A percentile compares a stretch with the other conserved stretches of the same genome.
These are phyloP conservation scores for Hypotaenidia okinawae DNA, from an alignment of 2,797 vertebrate genomes.

Conservation along the genomic window DNA sequence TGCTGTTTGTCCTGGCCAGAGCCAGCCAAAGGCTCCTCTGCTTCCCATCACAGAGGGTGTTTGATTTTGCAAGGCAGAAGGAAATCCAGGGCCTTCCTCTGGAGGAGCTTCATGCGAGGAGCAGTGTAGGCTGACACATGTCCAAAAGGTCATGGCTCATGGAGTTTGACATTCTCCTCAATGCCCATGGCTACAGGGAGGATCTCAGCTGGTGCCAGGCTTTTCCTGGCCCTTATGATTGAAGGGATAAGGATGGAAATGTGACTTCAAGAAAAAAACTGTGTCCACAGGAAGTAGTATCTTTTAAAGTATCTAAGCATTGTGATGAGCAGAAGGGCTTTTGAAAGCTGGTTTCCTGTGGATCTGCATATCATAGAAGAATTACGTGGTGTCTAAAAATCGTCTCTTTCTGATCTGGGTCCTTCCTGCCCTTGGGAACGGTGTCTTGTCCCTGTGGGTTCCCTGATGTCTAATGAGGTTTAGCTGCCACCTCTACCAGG, in stretches of 20 bases:
- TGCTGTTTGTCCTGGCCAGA: not conserved
- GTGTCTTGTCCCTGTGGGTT: not conserved
- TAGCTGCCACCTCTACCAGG: conserved; percentile 4
- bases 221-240: not conserved
- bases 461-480: conserved; percentile 56
- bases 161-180: not conserved
- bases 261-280: not conserved
- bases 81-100: not conserved
- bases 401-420: not conserved
- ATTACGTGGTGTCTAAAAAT: conserved; percentile 20
- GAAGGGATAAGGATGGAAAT: not conserved
- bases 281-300: not conserved
- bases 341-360: not conserved
- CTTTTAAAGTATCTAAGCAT: not conserved
- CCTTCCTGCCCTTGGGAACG: not conserved
- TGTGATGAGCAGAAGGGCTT: not conserved
- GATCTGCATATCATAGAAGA: conserved; percentile 19
- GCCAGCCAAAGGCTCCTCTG: not conserved
- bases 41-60: not conserved
- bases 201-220: not conserved
- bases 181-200: not conserved
- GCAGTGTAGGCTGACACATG: not conserved
- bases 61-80: not conserved
- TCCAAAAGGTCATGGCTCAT: not conserved
- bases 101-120: not conserved